Evolutionary conservation across 1,140 invertebrate species (phyloP), one percentile per base, ranked within the genome.

Genomic region (Nomia melanderi): DNA sequence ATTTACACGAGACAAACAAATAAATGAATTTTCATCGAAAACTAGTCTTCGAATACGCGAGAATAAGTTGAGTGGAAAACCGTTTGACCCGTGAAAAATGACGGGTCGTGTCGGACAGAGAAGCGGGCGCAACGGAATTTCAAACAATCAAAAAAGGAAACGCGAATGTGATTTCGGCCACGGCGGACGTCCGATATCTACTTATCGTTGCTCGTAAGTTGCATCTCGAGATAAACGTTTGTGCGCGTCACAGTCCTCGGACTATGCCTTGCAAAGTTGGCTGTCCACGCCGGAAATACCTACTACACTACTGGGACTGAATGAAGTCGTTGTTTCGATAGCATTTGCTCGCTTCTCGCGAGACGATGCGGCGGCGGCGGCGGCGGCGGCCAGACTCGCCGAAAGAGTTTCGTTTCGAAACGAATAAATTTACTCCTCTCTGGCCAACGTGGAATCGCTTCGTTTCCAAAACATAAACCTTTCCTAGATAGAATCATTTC

Each of bases 271-370:
- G 65, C 73, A 47, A 69, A 69, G 54, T 69, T 69, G 9, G 64
- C 54, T 76, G 73, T 76, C 73, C 73, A 76, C 73, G 65, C 73
- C 73, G 73, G 73, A 76, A 76, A 59, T 76, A 76, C 73, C 73
- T 76, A 76, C 73, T 76, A 76, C 56, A 47, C 54, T 54, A 60
- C 33, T 27, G 53, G 64, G 54, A 60, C 29, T 76, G 73, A 76
- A 76, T 76, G 73, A 56, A 59, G 39, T 31, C 73, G 73, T 76
- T 76, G 73, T 76, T 76, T 69, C 65, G 56, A 29, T 54, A 59
- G 54, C 54, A n/a, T 69, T 76, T 47, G 67, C 50, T 47, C 41
- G 47, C 47, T 65, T 50, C 29, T 41, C 41, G 25, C 20, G 23
- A 27, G n/a, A 39, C 27, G 56, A 14, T 23, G n/a, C 36, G 56